Evolutionary conservation across 2,888 invertebrate species (phyloP).

Genomic region (Cerastoderma edule): DNA sequence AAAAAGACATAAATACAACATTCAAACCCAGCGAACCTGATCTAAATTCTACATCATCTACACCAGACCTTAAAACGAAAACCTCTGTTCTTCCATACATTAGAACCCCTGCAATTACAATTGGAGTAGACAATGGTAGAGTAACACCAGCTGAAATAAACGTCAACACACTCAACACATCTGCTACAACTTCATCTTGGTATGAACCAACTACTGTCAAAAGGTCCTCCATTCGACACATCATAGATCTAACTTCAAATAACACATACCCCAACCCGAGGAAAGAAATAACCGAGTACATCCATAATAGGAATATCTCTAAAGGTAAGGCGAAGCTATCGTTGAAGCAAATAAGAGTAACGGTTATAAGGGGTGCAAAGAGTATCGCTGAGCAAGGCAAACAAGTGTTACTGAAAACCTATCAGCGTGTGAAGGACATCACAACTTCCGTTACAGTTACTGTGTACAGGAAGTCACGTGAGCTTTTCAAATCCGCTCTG

Average conservation of each 20-base stretch:
- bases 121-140: neutral
- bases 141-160: neutral
- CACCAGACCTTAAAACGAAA: neutral
- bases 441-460: slow-evolving; percentile 47
- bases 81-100: too few relatives aligned
- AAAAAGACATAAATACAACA: too few relatives aligned
- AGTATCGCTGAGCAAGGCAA: slow-evolving; percentile 32
- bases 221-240: slow-evolving; percentile 33
- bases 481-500: slow-evolving; percentile 39
- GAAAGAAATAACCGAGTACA: slow-evolving; percentile 55
- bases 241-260: slow-evolving; percentile 46
- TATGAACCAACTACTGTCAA: slow-evolving; percentile 18
- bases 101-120: neutral
- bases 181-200: neutral
- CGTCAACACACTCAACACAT: neutral
- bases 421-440: slow-evolving; percentile 51
- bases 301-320: slow-evolving; percentile 37
- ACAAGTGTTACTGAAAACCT: slow-evolving; percentile 42
- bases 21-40: too few relatives aligned
- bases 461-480: slow-evolving; percentile 36
- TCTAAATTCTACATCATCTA: too few relatives aligned
- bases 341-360: slow-evolving; percentile 51
- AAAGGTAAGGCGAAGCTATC: slow-evolving; percentile 44
- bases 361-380: slow-evolving; percentile 40
- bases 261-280: slow-evolving; percentile 55